phyloP scores from a whole-genome alignment of 1,140 invertebrate species.

The Lepidotrigona ventralis region DNA sequence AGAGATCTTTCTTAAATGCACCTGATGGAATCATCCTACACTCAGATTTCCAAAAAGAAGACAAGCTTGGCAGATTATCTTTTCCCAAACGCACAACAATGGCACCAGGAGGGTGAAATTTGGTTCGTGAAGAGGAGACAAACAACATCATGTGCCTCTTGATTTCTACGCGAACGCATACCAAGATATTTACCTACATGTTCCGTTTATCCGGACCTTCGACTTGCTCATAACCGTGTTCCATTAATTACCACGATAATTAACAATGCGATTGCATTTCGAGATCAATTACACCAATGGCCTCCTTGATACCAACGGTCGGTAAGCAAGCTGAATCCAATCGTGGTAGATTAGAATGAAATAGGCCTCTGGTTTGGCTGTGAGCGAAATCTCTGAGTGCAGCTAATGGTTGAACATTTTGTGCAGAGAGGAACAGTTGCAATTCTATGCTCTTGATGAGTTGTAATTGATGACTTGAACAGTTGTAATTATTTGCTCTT shows the following conservation, averaged over 20 bases:
- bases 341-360: constrained; percentile 27
- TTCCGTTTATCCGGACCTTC: constrained; percentile 7
- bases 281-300: constrained; percentile 44
- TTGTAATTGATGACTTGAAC: too few relatives aligned
- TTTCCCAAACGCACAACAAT: too few relatives aligned
- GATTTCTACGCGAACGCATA: background rate
- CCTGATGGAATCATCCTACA: too few relatives aligned
- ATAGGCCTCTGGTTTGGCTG: background rate
- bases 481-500: background rate
- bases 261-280: constrained; percentile 44
- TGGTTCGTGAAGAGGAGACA: background rate
- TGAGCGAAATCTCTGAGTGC: too few relatives aligned
- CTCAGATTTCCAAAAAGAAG: too few relatives aligned
- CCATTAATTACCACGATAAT: constrained; percentile 45
- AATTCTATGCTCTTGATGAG: too few relatives aligned
- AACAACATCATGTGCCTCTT: background rate
- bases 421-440: too few relatives aligned
- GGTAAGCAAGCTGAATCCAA: constrained; percentile 10
- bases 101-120: too few relatives aligned
- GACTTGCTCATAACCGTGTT: constrained; percentile 1
- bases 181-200: background rate
- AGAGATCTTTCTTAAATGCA: too few relatives aligned
- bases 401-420: background rate
- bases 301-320: constrained; percentile 30
- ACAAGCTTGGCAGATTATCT: too few relatives aligned